A percentile compares a stretch with the other conserved stretches of the same genome.
These are phyloP conservation scores for Lasioglossum albipes DNA, from an alignment of 1,140 invertebrate species.

Conservation along the genomic window DNA sequence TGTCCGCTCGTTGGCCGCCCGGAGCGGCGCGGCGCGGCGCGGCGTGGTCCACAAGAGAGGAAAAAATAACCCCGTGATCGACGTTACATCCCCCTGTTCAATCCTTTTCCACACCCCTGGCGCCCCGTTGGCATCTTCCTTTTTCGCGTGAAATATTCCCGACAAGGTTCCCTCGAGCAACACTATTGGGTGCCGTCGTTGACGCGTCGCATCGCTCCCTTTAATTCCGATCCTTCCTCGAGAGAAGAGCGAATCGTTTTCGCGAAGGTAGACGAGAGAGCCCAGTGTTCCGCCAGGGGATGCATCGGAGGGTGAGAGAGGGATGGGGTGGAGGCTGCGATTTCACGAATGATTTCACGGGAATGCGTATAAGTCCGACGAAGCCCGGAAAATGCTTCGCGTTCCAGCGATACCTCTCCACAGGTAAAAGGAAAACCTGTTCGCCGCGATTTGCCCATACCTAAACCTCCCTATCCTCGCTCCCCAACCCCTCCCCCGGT, in stretches of 20 bases:
- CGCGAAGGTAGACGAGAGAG: neutral
- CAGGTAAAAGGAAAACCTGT: constrained; percentile 24
- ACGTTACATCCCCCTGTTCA: neutral
- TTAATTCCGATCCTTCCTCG: constrained; percentile 6
- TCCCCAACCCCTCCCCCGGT: too few relatives aligned
- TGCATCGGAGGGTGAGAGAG: too few relatives aligned
- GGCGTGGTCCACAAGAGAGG: neutral
- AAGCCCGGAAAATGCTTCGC: constrained; percentile 45
- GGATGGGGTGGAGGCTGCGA: constrained; percentile 11
- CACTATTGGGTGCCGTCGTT: too few relatives aligned
- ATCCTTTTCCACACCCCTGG: too few relatives aligned
- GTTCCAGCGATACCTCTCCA: constrained; percentile 25
- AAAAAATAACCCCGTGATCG: neutral
- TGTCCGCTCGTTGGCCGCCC: neutral
- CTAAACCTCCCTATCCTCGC: neutral
- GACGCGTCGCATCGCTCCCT: neutral
- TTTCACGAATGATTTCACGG: constrained; percentile 65
- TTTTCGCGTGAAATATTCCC: neutral
- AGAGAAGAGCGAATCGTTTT: neutral
- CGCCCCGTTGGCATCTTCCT: neutral
- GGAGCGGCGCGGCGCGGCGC: neutral
- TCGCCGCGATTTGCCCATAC: constrained; percentile 7
- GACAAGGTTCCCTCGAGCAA: neutral
- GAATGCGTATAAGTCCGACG: constrained; percentile 45
- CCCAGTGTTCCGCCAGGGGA: too few relatives aligned